phyloP scores from a whole-genome alignment of 23 tunicate species.

The Oikopleura albicans region DNA sequence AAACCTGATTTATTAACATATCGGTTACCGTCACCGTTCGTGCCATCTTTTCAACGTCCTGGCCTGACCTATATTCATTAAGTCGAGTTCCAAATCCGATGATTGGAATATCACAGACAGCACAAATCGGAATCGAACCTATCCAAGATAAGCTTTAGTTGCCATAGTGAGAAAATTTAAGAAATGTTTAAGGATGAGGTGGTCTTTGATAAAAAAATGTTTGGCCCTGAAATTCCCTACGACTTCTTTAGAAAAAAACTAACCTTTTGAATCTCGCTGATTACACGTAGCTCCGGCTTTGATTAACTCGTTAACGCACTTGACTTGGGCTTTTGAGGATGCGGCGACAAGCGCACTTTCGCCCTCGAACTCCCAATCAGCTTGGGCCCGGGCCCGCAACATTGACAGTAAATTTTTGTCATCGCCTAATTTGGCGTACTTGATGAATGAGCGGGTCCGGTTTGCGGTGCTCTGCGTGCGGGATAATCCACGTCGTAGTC shows the following conservation, averaged over 20 bases:
- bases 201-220: too few species aligned
- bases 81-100: constrained; percentile 7
- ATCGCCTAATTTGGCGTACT: background rate
- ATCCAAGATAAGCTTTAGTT: background rate
- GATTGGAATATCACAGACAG: constrained; percentile 1
- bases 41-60: constrained; percentile 11
- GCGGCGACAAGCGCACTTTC: background rate
- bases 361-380: constrained; percentile 13
- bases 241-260: too few species aligned
- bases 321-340: background rate
- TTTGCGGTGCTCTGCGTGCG: constrained; percentile 5
- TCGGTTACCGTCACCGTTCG: background rate
- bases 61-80: background rate
- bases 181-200: too few species aligned
- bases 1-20: background rate
- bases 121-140: constrained; percentile 2
- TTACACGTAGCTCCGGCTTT: background rate
- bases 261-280: background rate
- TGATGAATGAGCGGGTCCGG: background rate
- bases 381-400: background rate
- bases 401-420: background rate
- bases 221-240: too few species aligned
- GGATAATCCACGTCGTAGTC: background rate
- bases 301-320: constrained; percentile 13
- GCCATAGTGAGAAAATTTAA: background rate